phyloP scores from a whole-genome alignment of 2,797 vertebrate species.

The Spinibarbus caldwelli region DNA sequence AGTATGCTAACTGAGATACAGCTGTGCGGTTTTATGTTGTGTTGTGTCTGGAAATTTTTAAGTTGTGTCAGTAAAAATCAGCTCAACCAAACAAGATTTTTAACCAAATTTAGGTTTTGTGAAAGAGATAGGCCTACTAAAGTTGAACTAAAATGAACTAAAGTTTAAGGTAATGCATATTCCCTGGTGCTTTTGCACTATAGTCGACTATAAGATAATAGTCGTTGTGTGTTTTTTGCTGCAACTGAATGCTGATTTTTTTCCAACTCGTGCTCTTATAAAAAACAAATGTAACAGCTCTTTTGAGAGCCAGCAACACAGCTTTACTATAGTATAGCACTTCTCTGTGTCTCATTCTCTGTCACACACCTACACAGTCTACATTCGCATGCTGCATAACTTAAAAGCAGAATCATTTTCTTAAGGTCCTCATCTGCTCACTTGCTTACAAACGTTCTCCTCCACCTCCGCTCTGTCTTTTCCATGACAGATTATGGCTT shows the following conservation, averaged over 20 bases:
- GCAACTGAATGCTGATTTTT: not conserved
- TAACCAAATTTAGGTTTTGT: not conserved
- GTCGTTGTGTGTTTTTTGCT: not conserved
- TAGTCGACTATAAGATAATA: too few relatives aligned
- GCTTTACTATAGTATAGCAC: constrained; percentile 1
- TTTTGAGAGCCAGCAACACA: not conserved
- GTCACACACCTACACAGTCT: constrained; percentile 24
- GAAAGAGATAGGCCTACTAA: not conserved
- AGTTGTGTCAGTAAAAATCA: not conserved
- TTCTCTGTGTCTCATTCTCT: constrained; percentile 18
- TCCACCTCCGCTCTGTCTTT: constrained; percentile 22
- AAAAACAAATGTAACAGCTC: not conserved
- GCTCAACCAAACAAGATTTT: not conserved
- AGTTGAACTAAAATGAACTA: not conserved
- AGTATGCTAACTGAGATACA: not conserved
- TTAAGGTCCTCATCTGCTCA: constrained; percentile 9
- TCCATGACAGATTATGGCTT: constrained; percentile 11
- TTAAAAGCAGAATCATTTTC: constrained; percentile 11
- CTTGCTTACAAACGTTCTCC: not conserved
- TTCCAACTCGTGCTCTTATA: not conserved
- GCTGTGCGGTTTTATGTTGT: not conserved
- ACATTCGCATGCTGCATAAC: not conserved
- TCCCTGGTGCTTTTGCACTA: not conserved
- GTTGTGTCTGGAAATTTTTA: not conserved
- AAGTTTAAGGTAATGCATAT: not conserved